Evolutionary conservation across 1,140 invertebrate species (phyloP).

Genomic region (Pogonus chalceus): DNA sequence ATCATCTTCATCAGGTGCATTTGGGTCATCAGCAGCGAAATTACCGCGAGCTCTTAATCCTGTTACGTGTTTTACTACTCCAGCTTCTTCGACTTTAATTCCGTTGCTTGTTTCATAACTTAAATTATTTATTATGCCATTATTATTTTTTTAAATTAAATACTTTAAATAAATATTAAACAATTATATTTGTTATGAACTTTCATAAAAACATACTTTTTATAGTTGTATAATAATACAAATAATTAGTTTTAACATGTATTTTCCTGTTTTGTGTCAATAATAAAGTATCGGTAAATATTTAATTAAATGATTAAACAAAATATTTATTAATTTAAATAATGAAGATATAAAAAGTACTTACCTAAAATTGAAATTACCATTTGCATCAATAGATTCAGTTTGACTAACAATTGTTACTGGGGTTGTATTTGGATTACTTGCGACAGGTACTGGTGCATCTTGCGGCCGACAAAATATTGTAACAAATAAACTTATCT

Average conservation of each 20-base stretch:
- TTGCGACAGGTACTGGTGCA: slow-evolving; percentile 10
- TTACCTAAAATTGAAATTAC: slow-evolving; percentile 33
- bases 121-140: no score
- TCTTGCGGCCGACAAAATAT: slow-evolving; percentile 16
- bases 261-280: no score
- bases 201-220: no score
- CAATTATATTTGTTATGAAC: no score
- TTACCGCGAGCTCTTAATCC: slow-evolving; percentile 8
- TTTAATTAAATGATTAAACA: no score
- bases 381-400: slow-evolving; percentile 33
- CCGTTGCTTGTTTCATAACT: slow-evolving; percentile 55
- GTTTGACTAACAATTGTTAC: slow-evolving; percentile 35
- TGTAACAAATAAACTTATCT: slow-evolving; percentile 15
- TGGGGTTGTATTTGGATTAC: slow-evolving; percentile 28
- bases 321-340: no score
- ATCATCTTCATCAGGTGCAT: slow-evolving; percentile 39
- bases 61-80: slow-evolving; percentile 44
- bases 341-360: no score
- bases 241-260: no score
- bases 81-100: slow-evolving; percentile 49
- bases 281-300: no score
- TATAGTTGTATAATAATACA: no score
- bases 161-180: no score
- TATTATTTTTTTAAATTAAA: no score
- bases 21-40: slow-evolving; percentile 34